Evolutionary conservation across 2,113 vertebrate genomes (phyloP), one percentile per base, ranked within the genome.

Genomic region (Bubo bubo): DNA sequence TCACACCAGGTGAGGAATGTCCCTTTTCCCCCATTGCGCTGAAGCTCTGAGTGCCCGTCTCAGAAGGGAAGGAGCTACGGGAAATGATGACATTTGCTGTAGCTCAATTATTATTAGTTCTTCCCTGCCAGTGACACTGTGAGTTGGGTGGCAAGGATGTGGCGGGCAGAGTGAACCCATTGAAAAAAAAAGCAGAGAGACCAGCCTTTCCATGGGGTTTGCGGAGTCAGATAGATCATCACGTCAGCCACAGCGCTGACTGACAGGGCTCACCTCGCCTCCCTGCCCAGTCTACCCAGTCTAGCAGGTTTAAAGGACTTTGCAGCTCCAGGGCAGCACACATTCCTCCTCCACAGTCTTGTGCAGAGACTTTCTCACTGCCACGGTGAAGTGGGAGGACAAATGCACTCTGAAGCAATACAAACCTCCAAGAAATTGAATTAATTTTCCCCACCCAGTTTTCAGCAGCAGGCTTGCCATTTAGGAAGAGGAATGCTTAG

Each of bases 1-100:
- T 93, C 70, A 85, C 53, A 58, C 30, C 43, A 77, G 16, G 17
- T 60, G 56, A 93, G 77, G 88, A 95, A 91, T 88, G 88, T 91
- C 76, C 66, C 90, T 93, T 95, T 82, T 34, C 11, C 30, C 45
- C 2, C 0, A 0, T 9, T 81, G 41, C 23, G 10, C 4, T 91
- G 80, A 89, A 93, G 55, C 50, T 70, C 56, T 63, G 56, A 95
- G 68, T 86, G 50, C 53, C 55, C 14, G 6, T 50, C 71, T 92
- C 27, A 62, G 76, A 59, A 47, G n/a, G 45, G 26, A 95, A 64
- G 49, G 79, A 43, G 30, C 37, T 88, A 53, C 49, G 53, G 92
- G 81, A 82, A 91, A 71, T 79, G 77, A 73, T 79, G 74, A 60
- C 32, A 62, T 90, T 87, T 90, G 66, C 86, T 81, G 35, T 49